These are phyloP conservation scores for Hyperoplus immaculatus DNA, from an alignment of 2,797 vertebrate species.

Conservation along the genomic window DNA sequence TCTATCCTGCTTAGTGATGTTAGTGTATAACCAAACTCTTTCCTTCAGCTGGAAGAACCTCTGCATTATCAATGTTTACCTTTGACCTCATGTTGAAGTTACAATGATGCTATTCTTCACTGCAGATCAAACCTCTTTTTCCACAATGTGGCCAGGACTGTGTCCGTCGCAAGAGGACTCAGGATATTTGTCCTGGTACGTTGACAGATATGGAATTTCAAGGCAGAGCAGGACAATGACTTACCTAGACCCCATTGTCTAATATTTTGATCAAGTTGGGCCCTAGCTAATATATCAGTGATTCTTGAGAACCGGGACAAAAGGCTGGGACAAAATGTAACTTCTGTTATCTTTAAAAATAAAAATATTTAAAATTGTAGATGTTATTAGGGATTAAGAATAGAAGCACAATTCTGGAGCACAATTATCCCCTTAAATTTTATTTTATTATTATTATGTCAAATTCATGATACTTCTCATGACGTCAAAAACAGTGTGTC, in stretches of 20 bases:
- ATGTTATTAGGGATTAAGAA: too few relatives aligned
- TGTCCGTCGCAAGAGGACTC: constrained; percentile 48
- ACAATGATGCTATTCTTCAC: constrained; percentile 10
- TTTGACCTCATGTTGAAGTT: not conserved
- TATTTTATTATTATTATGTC: too few relatives aligned
- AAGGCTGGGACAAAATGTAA: too few relatives aligned
- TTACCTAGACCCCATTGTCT: not conserved
- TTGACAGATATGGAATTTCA: not conserved
- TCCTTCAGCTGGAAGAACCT: not conserved
- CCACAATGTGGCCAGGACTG: constrained; percentile 88
- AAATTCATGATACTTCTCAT: too few relatives aligned
- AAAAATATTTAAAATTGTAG: too few relatives aligned
- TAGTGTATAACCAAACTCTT: not conserved
- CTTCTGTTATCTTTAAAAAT: too few relatives aligned
- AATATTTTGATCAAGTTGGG: not conserved
- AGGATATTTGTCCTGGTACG: constrained; percentile 64
- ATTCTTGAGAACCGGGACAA: too few relatives aligned
- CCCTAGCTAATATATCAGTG: not conserved
- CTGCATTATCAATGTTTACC: not conserved
- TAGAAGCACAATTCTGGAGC: too few relatives aligned
- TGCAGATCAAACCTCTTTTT: constrained; percentile 91
- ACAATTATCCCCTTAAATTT: too few relatives aligned
- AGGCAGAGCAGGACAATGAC: not conserved
- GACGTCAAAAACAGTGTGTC: too few relatives aligned
- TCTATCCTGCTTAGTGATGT: not conserved